A percentile compares a stretch with the other conserved stretches of the same genome.
Conservation (phyloP, 2,888 invertebrate genomes). For the Phoronis australis region DNA sequence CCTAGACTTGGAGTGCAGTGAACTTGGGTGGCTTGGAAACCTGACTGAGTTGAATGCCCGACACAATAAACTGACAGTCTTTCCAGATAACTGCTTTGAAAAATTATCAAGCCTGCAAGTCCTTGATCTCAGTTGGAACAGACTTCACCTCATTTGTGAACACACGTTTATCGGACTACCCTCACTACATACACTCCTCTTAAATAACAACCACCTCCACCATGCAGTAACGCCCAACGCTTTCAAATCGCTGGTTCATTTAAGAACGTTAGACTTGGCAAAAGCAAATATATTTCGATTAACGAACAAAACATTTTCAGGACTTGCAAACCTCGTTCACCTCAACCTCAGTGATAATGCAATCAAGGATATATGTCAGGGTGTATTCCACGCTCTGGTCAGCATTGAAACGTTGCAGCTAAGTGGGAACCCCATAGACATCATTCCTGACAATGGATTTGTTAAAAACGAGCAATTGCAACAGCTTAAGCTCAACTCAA, state of each 20-base stretch:
- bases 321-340: slow-evolving; percentile 7
- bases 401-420: slow-evolving; percentile 13
- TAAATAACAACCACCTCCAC: too few species aligned
- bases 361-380: slow-evolving; percentile 9
- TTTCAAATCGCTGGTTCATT: too few species aligned
- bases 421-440: slow-evolving; percentile 13
- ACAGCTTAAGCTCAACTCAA: slow-evolving; percentile 61
- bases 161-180: too few species aligned
- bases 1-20: too few species aligned
- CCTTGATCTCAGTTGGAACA: slow-evolving; percentile 29
- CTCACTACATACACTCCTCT: too few species aligned
- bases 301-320: slow-evolving; percentile 5
- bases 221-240: too few species aligned
- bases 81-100: too few species aligned
- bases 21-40: too few species aligned
- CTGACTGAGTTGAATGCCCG: too few species aligned
- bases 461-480: slow-evolving; percentile 2
- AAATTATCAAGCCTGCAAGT: slow-evolving; percentile 15
- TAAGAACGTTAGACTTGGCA: too few species aligned
- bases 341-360: slow-evolving; percentile 15
- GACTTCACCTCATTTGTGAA: slow-evolving; percentile 15
- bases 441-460: slow-evolving; percentile 3
- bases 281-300: too few species aligned
- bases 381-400: slow-evolving; percentile 7
- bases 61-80: too few species aligned